phyloP scores from a whole-genome alignment of 2,113 vertebrate species.

The Salvelinus alpinus region DNA sequence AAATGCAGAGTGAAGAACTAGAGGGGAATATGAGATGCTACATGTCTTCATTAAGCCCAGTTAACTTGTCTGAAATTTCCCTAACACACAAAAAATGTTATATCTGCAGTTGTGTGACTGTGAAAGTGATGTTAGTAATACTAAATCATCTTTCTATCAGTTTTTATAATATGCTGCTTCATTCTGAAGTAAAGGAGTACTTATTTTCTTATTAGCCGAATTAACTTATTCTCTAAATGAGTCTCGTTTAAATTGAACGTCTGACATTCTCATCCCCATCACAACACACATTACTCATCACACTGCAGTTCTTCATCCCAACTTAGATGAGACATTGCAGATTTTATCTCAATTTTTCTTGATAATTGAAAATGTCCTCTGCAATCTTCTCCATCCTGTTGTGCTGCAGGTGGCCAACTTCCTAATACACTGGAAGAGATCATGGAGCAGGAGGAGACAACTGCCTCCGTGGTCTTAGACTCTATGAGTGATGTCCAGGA shows the following conservation, averaged over 20 bases:
- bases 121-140: constrained; percentile 21
- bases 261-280: background rate
- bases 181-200: background rate
- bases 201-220: no score
- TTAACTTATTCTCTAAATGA: background rate
- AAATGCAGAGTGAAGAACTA: constrained; percentile 45
- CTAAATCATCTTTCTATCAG: background rate
- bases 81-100: background rate
- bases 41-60: constrained; percentile 45
- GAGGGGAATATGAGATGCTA: constrained; percentile 20
- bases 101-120: background rate
- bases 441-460: constrained; percentile 84
- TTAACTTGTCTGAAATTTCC: constrained; percentile 21
- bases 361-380: background rate
- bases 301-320: no score
- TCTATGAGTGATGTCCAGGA: constrained; percentile 56
- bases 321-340: background rate
- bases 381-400: background rate
- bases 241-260: no score
- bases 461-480: constrained; percentile 47
- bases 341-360: background rate
- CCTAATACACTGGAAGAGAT: constrained; percentile 82
- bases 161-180: background rate
- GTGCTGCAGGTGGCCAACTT: constrained; percentile 56
- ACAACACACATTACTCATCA: background rate